Base-by-base conservation (phyloP, 2,113 vertebrate species). In the Brachyhypopomus gauderio region DNA sequence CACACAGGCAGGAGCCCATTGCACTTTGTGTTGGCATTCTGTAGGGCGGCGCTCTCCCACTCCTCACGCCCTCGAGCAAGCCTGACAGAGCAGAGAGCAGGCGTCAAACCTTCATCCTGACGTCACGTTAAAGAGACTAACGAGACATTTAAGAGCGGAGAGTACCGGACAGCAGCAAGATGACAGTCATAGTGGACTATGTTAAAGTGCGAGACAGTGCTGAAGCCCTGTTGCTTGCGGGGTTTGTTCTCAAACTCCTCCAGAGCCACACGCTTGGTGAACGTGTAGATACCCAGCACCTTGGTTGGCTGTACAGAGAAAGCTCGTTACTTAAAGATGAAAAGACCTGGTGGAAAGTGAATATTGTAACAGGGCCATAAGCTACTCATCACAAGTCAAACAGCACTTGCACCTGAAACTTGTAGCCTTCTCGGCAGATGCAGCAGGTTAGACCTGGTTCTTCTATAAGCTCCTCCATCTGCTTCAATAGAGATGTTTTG, bases 171-270 rank as follows among this genome's bases (percentile, higher is more conserved):
- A 1, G 97, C 97, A 25, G 98, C 97, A 63, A 99, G 92, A 88
- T 99, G 98, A 82, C 98, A 99, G 84, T 99, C 97, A 0, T 99
- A 99, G 90, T 99, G 98, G 89, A 99, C 97, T n/a, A 99, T 99
- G 94, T 99, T 99, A 94, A 99, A 99, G 93, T 99, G 98, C 11
- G 97, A 99, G 83, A 99, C 98, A 0, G 97, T 99, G 93, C 98
- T 99, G 92, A 99, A 99, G 58, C 97, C 98, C 85, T 98, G 97
- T 77, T 99, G 98, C 55, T 99, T 99, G 80, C 97, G 96, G 22
- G 97, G 95, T 84, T 99, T 99, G 90, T 95, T 99, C 91, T 98
- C 98, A 72, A 96, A 94, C 86, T 99, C 97, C 84, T 99, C 98
- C 83, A 99, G 91, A 41, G 95, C 91, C n/a, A 99, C 94, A 0